These are phyloP conservation scores for Noturus placidus DNA, from an alignment of 2,113 vertebrate genomes.

Conservation along the genomic window DNA sequence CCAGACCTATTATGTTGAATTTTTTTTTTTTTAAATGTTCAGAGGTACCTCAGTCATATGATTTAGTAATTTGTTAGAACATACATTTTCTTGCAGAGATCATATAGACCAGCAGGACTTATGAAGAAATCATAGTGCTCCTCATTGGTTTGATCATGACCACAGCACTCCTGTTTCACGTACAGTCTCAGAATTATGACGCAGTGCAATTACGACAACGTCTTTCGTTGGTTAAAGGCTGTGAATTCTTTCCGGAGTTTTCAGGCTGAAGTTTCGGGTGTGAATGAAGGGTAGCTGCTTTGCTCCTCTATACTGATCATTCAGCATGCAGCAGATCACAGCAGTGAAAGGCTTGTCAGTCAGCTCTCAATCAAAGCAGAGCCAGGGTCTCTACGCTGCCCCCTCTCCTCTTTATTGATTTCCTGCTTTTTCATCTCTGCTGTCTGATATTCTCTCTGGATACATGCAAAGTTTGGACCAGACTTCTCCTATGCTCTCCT, in stretches of 20 bases:
- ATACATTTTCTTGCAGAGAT: neutral
- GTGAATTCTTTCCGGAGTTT: neutral
- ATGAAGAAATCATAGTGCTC: neutral
- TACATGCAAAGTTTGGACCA: conserved; percentile 44
- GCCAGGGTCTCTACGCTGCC: conserved; percentile 44
- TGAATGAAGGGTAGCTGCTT: conserved; percentile 36
- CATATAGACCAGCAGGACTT: neutral
- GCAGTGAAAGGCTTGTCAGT: conserved; percentile 53
- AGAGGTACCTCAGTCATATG: neutral
- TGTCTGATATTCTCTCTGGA: conserved; percentile 44
- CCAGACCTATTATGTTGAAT: neutral
- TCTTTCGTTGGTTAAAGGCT: neutral
- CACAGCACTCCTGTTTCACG: neutral
- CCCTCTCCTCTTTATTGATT: conserved; percentile 52
- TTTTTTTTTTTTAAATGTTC: neutral
- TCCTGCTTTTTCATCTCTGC: conserved; percentile 51
- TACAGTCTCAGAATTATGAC: neutral
- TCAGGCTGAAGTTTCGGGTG: conserved; percentile 10
- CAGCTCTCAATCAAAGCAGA: conserved; percentile 54
- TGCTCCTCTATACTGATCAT: conserved; percentile 26
- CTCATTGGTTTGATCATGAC: neutral
- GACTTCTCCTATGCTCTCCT: conserved; percentile 29
- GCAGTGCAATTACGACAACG: neutral
- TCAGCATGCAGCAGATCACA: conserved; percentile 47
- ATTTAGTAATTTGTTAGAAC: neutral